phyloP scores from a whole-genome alignment of 2,797 vertebrate species.

The Molossus molossus region DNA sequence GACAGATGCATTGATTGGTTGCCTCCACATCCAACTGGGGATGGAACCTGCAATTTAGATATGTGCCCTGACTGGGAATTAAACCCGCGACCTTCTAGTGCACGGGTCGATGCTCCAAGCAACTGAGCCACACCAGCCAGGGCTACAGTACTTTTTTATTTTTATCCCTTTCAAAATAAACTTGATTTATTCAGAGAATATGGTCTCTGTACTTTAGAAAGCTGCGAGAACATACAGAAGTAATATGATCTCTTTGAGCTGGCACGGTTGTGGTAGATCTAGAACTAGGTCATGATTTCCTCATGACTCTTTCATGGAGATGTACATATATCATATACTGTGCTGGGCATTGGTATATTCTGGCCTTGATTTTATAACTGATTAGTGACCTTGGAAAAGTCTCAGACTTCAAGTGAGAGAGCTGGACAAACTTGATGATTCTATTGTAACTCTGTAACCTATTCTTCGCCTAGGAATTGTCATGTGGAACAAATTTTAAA shows the following conservation, averaged over 20 bases:
- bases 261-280: not conserved
- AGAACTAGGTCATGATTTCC: not conserved
- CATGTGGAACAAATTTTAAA: conserved; percentile 69
- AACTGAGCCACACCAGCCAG: not conserved
- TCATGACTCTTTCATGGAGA: not conserved
- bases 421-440: conserved; percentile 46
- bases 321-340: not conserved
- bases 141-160: not conserved
- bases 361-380: conserved; percentile 62
- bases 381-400: conserved; percentile 24
- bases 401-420: conserved; percentile 62
- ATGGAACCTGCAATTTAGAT: not conserved
- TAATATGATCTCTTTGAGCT: not conserved
- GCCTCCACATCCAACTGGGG: not conserved
- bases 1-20: not conserved
- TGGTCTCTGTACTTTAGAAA: not conserved
- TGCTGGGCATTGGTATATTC: not conserved
- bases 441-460: conserved; percentile 58
- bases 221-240: not conserved
- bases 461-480: conserved; percentile 57
- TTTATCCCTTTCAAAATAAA: conserved; percentile 53
- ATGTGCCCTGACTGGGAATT: not conserved
- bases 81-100: not conserved
- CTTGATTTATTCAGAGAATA: not conserved
- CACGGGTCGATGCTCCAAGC: not conserved